Percentiles rank a stretch among this genome's conserved stretches.
phyloP scores from a whole-genome alignment of 2,888 invertebrate species.

The Xylophagus ater region DNA sequence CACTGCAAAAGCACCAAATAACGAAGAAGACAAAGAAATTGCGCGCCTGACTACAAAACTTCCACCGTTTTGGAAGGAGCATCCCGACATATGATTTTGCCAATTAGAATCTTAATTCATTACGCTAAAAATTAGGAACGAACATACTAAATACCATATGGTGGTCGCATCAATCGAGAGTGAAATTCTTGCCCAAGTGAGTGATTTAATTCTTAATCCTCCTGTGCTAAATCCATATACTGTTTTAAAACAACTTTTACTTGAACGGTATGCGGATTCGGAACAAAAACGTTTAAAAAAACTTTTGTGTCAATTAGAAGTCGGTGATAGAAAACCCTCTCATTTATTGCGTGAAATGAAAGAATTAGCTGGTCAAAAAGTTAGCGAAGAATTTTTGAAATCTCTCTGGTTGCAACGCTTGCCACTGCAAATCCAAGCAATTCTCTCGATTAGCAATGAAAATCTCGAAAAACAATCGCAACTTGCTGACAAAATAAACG shows the following conservation, averaged over 20 bases:
- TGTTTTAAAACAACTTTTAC: conserved; percentile 19
- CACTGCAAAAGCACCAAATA: too few species aligned
- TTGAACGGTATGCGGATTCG: conserved; percentile 20
- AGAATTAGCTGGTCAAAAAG: conserved; percentile 17
- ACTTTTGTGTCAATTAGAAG: conserved; percentile 17
- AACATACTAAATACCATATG: conserved; percentile 21
- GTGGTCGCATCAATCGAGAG: conserved; percentile 23
- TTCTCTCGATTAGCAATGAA: conserved; percentile 19
- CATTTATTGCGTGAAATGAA: conserved; percentile 21
- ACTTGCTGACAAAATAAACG: conserved; percentile 16
- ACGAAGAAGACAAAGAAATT: too few species aligned
- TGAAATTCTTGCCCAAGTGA: conserved; percentile 20
- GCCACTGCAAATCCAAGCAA: conserved; percentile 16
- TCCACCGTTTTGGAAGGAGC: conserved; percentile 12
- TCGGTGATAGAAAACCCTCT: conserved; percentile 22
- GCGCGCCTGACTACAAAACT: too few species aligned
- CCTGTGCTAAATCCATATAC: conserved; percentile 15
- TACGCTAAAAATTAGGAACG: conserved; percentile 17
- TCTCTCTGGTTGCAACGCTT: conserved; percentile 20
- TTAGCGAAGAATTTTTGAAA: conserved; percentile 19
- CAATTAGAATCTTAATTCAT: conserved; percentile 22
- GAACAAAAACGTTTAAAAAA: conserved; percentile 19
- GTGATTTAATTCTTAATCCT: conserved; percentile 20
- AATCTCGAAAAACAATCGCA: conserved; percentile 14
- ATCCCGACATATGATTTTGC: conserved; percentile 20